These are phyloP conservation scores for Lasiurus borealis DNA, from an alignment of 2,113 vertebrate genomes.

Conservation along the genomic window DNA sequence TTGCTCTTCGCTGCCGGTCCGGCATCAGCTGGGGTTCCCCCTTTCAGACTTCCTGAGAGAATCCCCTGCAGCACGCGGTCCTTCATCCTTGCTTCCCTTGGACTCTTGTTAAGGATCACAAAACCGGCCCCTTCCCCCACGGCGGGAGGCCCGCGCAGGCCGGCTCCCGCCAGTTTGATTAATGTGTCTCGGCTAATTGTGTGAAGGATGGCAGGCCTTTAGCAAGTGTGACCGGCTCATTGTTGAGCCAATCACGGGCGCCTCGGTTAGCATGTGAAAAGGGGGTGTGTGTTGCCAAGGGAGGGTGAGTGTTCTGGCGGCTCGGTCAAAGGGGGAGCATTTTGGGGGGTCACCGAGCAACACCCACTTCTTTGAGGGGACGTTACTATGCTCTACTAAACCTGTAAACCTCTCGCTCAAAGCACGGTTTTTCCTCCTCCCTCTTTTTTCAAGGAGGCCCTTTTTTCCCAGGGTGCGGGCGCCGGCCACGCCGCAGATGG, in stretches of 20 bases:
- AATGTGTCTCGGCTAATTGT: conserved; percentile 91
- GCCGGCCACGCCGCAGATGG: conserved; percentile 82
- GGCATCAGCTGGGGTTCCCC: not conserved
- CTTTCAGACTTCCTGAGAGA: not conserved
- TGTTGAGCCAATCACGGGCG: conserved; percentile 85
- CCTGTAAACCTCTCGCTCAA: conserved; percentile 87
- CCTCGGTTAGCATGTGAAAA: conserved; percentile 87
- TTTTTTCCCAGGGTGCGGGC: conserved; percentile 76
- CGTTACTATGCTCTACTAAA: conserved; percentile 90
- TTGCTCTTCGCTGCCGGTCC: conserved; percentile 5
- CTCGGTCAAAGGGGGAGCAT: conserved; percentile 86
- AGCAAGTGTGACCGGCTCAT: conserved; percentile 86
- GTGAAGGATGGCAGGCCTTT: conserved; percentile 87
- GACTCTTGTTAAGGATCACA: not conserved
- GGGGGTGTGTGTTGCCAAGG: conserved; percentile 72
- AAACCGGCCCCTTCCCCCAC: conserved; percentile 54
- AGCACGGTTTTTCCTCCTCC: conserved; percentile 83
- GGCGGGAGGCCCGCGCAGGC: conserved; percentile 80
- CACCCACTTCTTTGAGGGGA: conserved; percentile 90
- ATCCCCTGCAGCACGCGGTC: not conserved
- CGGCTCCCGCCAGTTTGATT: conserved; percentile 86
- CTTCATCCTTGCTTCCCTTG: conserved; percentile 46
- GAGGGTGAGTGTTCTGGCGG: conserved; percentile 84
- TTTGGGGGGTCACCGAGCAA: conserved; percentile 88
- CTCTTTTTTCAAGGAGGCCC: conserved; percentile 72